These are phyloP conservation scores for Leucania comma DNA, from an alignment of 2,888 invertebrate genomes.

Conservation along the genomic window DNA sequence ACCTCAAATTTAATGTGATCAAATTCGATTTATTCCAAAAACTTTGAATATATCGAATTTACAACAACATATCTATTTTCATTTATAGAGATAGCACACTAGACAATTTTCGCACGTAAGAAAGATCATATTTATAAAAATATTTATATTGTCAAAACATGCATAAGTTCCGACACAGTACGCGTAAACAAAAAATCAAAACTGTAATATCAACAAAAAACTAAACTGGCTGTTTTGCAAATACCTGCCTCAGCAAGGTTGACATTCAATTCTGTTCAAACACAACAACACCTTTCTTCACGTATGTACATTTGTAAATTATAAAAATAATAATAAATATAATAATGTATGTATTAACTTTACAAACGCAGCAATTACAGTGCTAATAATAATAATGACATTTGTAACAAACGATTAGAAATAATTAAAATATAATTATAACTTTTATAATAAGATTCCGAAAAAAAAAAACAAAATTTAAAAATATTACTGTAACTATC, in stretches of 20 bases:
- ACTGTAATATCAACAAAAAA: background rate
- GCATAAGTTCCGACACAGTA: background rate
- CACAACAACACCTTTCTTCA: constrained; percentile 19
- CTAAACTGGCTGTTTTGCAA: background rate
- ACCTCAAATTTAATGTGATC: too few relatives aligned
- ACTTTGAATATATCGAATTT: too few relatives aligned
- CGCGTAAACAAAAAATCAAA: background rate
- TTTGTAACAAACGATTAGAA: constrained; percentile 9
- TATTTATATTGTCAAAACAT: background rate
- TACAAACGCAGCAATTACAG: background rate
- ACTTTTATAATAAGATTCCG: background rate
- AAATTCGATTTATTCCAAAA: too few relatives aligned
- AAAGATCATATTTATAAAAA: background rate
- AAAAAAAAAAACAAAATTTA: background rate
- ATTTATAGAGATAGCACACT: background rate
- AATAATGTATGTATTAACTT: background rate
- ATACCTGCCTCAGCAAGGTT: constrained; percentile 8
- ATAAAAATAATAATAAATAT: background rate
- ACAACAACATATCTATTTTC: background rate
- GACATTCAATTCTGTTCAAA: constrained; percentile 19
- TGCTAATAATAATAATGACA: too few relatives aligned
- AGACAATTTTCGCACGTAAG: too few relatives aligned
- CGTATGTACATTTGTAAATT: background rate
- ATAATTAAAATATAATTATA: constrained; percentile 11
- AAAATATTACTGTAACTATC: background rate